Evolutionary conservation across 2,888 invertebrate species (phyloP).

Genomic region (Nineta flava): DNA sequence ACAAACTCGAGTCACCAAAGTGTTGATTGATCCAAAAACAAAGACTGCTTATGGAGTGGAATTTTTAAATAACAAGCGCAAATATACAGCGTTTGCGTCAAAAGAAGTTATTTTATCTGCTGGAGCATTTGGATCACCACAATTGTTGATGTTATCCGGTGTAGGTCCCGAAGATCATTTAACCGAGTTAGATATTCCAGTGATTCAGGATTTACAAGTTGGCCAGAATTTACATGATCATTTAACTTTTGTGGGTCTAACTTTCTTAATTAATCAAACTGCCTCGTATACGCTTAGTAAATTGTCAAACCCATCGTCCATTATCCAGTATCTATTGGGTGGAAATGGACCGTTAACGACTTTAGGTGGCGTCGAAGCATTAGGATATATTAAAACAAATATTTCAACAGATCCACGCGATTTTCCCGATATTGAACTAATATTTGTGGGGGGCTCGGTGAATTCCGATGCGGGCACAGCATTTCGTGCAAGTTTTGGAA

Average conservation of each 20-base stretch:
- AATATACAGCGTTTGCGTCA: slow-evolving; percentile 34
- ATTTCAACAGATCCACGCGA: slow-evolving; percentile 32
- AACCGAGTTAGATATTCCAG: slow-evolving; percentile 36
- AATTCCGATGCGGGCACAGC: slow-evolving; percentile 34
- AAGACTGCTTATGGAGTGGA: slow-evolving; percentile 47
- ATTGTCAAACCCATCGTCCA: slow-evolving; percentile 24
- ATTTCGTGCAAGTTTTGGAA: slow-evolving; percentile 22
- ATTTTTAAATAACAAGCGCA: slow-evolving; percentile 33
- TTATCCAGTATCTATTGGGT: slow-evolving; percentile 25
- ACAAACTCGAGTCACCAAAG: slow-evolving; percentile 37
- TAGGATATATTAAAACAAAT: slow-evolving; percentile 42
- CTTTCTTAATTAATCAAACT: slow-evolving; percentile 34
- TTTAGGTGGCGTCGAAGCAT: slow-evolving; percentile 38
- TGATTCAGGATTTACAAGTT: slow-evolving; percentile 44
- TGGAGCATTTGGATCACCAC: slow-evolving; percentile 70
- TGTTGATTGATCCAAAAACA: slow-evolving; percentile 39
- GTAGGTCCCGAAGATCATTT: slow-evolving; percentile 41
- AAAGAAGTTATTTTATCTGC: slow-evolving; percentile 66
- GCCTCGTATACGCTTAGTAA: slow-evolving; percentile 25
- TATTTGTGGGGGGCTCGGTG: slow-evolving; percentile 39
- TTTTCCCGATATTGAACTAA: slow-evolving; percentile 47
- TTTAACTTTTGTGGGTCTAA: slow-evolving; percentile 38
- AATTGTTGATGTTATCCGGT: slow-evolving; percentile 70
- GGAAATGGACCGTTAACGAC: slow-evolving; percentile 36
- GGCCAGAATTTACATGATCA: slow-evolving; percentile 54